These are phyloP conservation scores for Vespertilio murinus DNA, from an alignment of 2,797 vertebrate genomes.

Conservation along the genomic window DNA sequence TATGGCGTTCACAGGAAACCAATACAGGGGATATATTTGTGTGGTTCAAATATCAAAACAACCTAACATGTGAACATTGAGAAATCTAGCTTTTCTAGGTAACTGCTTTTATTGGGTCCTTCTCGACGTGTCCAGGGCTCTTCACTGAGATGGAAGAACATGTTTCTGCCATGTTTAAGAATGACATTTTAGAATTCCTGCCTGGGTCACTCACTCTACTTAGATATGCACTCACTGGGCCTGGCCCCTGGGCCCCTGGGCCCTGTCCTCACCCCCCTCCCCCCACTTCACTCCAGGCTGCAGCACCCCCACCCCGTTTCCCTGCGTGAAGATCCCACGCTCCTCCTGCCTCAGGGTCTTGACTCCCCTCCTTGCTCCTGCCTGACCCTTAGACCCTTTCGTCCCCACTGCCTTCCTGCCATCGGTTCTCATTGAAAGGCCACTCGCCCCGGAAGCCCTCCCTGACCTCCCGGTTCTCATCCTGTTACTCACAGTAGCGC, in stretches of 20 bases:
- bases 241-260: background rate
- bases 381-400: background rate
- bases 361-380: background rate
- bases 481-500: background rate
- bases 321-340: background rate
- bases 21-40: background rate
- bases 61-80: background rate
- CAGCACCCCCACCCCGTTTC: background rate
- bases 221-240: background rate
- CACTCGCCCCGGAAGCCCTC: background rate
- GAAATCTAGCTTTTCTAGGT: background rate
- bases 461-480: background rate
- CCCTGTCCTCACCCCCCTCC: rapidly evolving
- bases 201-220: background rate
- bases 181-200: background rate
- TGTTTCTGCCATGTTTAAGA: background rate
- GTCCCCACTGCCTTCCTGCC: background rate
- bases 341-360: background rate
- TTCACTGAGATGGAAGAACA: background rate
- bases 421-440: background rate
- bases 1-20: background rate
- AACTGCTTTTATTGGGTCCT: background rate
- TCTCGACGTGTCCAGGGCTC: background rate
- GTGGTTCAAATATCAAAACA: background rate
- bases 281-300: background rate